phyloP scores from a whole-genome alignment of 2,797 vertebrate species.

The Yasuhikotakia modesta region DNA sequence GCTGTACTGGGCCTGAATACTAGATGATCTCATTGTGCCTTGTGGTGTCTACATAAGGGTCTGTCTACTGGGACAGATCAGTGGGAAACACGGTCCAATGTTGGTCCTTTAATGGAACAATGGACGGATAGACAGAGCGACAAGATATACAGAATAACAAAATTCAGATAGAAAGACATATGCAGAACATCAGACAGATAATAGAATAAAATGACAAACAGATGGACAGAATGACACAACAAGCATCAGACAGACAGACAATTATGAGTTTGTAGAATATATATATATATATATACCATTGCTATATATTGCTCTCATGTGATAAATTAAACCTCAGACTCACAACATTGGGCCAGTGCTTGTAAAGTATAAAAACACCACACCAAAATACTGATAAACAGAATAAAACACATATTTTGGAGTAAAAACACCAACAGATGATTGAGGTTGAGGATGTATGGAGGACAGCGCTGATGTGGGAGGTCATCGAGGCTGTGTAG shows the following conservation, averaged over 20 bases:
- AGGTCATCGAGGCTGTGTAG: slow-evolving; percentile 50
- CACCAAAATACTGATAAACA: background rate
- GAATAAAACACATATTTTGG: background rate
- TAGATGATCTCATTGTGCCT: slow-evolving; percentile 9
- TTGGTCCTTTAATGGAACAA: background rate
- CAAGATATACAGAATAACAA: too few species aligned
- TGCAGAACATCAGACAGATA: too few species aligned
- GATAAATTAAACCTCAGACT: too few species aligned
- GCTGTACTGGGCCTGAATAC: background rate
- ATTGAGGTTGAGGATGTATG: slow-evolving; percentile 11
- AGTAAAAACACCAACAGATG: background rate
- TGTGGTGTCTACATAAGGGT: background rate
- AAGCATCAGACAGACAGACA: background rate
- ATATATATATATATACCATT: too few species aligned
- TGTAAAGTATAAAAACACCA: too few species aligned
- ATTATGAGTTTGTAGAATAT: background rate
- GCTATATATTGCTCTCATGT: too few species aligned
- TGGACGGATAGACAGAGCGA: too few species aligned
- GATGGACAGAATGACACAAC: too few species aligned
- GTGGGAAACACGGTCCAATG: background rate
- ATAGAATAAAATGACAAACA: too few species aligned
- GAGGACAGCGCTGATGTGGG: slow-evolving; percentile 22
- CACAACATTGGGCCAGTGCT: too few species aligned
- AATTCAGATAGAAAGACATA: too few species aligned
- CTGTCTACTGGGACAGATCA: background rate